These are phyloP conservation scores for Hanleya hanleyi DNA, from an alignment of 2,888 invertebrate species.

Conservation along the genomic window DNA sequence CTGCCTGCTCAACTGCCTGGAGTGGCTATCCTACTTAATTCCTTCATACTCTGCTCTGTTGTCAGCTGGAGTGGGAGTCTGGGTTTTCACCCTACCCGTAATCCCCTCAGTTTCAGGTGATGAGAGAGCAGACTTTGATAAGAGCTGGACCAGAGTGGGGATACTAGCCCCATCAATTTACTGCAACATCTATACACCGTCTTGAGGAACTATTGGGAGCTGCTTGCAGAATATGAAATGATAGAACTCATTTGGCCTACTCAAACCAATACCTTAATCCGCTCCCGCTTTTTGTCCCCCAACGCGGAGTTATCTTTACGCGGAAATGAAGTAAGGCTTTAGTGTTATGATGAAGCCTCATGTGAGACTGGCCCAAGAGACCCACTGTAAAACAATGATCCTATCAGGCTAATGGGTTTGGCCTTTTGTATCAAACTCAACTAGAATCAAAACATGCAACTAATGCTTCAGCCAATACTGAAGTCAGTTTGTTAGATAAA, in stretches of 20 bases:
- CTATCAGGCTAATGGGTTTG: too few species aligned
- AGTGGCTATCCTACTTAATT: neutral
- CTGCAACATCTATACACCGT: neutral
- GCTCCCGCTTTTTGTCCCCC: neutral
- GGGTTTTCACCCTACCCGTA: neutral
- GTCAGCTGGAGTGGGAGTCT: neutral
- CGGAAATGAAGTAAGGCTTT: too few species aligned
- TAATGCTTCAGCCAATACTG: too few species aligned
- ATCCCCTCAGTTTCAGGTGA: neutral
- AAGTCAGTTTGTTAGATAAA: too few species aligned
- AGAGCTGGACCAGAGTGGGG: neutral
- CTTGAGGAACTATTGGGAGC: neutral
- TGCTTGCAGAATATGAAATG: constrained; percentile 4
- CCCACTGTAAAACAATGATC: too few species aligned
- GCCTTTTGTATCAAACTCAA: too few species aligned
- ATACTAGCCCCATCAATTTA: constrained; percentile 7
- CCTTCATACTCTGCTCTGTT: neutral
- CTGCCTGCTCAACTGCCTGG: neutral
- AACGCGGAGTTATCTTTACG: neutral
- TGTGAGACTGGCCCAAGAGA: too few species aligned
- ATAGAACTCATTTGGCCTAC: constrained; percentile 5
- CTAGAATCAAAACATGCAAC: too few species aligned
- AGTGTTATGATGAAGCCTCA: too few species aligned
- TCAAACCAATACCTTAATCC: neutral
- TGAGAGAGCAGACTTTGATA: neutral